phyloP scores from a whole-genome alignment of 2,113 vertebrate genomes.

The Phyllostomus hastatus region DNA sequence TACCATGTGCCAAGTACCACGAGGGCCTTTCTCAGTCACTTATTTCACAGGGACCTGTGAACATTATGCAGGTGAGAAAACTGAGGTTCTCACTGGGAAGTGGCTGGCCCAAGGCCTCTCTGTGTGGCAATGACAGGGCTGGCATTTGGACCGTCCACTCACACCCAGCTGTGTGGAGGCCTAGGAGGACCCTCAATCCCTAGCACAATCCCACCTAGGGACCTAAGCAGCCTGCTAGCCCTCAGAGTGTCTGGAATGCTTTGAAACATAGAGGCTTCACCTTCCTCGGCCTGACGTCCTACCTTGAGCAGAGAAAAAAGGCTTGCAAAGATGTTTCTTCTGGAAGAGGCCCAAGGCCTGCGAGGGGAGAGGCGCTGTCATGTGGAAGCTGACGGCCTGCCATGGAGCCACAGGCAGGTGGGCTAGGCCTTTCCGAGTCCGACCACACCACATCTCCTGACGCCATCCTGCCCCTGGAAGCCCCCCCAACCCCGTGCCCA shows the following conservation, averaged over 20 bases:
- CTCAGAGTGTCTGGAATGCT: neutral
- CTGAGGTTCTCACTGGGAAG: neutral
- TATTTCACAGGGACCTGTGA: fast-evolving
- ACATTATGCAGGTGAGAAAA: neutral
- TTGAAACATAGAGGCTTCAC: neutral
- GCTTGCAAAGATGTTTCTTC: conserved; percentile 9
- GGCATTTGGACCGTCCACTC: neutral
- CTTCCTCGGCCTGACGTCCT: neutral
- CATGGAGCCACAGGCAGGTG: neutral
- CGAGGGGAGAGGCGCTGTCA: neutral
- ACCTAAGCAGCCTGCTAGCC: neutral
- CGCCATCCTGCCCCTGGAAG: neutral
- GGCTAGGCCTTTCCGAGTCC: neutral
- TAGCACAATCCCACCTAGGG: neutral
- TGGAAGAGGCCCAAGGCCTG: conserved; percentile 9
- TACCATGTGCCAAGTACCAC: neutral
- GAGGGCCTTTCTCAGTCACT: fast-evolving
- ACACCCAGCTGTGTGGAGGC: too few relatives aligned
- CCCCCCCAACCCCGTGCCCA: neutral
- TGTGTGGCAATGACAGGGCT: neutral
- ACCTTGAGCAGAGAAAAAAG: neutral
- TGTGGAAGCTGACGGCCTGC: neutral
- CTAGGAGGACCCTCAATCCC: neutral
- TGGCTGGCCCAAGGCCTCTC: too few relatives aligned
- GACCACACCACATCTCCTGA: neutral